Percentiles rank a stretch among this genome's conserved stretches.
Evolutionary conservation across 2,888 invertebrate genomes (phyloP).

Genomic region (Geophilus truncorum): DNA sequence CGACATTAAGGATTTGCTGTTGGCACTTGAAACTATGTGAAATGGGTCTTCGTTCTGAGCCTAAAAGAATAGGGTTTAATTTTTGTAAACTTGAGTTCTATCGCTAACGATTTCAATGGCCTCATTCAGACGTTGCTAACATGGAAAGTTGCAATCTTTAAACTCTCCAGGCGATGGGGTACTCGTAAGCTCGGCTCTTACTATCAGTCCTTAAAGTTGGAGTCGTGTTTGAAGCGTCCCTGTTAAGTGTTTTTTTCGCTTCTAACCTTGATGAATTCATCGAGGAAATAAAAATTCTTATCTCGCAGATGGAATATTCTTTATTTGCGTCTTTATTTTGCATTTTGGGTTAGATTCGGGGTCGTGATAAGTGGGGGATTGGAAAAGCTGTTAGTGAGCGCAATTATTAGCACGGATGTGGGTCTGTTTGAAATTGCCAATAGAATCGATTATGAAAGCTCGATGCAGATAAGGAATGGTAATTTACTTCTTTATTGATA

Average conservation of each 20-base stretch:
- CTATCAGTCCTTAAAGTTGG: background rate
- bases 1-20: background rate
- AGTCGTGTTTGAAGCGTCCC: background rate
- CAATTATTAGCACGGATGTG: background rate
- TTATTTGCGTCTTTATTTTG: too few species aligned
- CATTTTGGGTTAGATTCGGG: background rate
- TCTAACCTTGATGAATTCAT: too few species aligned
- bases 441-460: background rate
- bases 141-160: background rate
- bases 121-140: background rate
- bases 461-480: background rate
- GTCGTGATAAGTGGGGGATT: background rate
- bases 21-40: background rate
- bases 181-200: background rate
- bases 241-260: too few species aligned
- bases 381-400: background rate
- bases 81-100: background rate
- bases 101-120: background rate
- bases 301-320: too few species aligned
- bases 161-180: background rate
- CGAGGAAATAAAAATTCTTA: too few species aligned
- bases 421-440: background rate
- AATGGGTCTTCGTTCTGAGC: background rate
- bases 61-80: conserved; percentile 21
- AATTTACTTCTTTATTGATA: background rate